phyloP scores from a whole-genome alignment of 2,888 invertebrate species.

The Drosophila nr. perissopoda region DNA sequence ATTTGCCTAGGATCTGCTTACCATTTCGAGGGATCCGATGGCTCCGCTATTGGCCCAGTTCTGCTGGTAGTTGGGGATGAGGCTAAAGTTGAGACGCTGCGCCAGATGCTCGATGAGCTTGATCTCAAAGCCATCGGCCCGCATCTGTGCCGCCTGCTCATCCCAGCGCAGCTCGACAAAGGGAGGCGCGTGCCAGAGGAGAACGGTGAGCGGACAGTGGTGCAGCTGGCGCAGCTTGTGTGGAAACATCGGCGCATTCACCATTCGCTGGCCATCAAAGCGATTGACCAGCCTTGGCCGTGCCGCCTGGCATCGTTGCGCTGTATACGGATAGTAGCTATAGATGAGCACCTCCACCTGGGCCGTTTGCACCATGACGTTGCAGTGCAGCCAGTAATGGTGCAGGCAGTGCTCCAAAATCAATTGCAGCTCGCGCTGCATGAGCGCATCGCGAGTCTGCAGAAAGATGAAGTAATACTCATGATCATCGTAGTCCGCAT shows the following conservation, averaged over 20 bases:
- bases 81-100: conserved; percentile 63
- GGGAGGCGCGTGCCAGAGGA: conserved; percentile 63
- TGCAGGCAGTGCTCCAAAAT: conserved; percentile 73
- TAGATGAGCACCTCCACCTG: conserved; percentile 70
- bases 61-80: conserved; percentile 31
- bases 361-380: conserved; percentile 74
- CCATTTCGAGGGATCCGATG: conserved; percentile 60
- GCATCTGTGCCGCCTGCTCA: neutral
- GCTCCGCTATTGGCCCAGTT: conserved; percentile 35
- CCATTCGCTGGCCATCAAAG: conserved; percentile 53
- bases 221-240: conserved; percentile 67
- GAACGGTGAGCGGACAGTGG: conserved; percentile 59
- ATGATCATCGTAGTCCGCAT: conserved; percentile 59
- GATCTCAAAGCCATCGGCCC: conserved; percentile 66
- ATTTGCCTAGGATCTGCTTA: conserved; percentile 23
- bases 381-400: conserved; percentile 74
- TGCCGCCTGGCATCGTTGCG: conserved; percentile 50
- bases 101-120: conserved; percentile 62
- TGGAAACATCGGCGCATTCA: conserved; percentile 61
- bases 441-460: conserved; percentile 51
- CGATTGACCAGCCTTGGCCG: conserved; percentile 58
- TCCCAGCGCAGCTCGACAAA: conserved; percentile 45
- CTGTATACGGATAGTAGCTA: conserved; percentile 72
- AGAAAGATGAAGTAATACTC: conserved; percentile 80
- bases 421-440: conserved; percentile 51